phyloP scores from a whole-genome alignment of 1,140 invertebrate species.

The Drosophila carrolli region DNA sequence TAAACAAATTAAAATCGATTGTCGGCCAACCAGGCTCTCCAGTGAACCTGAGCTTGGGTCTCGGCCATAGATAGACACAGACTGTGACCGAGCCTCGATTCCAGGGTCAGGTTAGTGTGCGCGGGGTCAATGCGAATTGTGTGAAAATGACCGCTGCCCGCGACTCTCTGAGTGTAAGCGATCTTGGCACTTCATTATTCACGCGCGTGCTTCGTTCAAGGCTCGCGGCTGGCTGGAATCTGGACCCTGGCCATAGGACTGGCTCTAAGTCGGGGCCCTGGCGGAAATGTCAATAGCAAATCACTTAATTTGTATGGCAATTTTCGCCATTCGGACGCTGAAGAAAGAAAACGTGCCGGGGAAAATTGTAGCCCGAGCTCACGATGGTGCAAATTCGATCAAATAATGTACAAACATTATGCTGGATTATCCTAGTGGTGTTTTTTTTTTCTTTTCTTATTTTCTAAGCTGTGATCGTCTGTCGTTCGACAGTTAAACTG shows the following conservation, averaged over 20 bases:
- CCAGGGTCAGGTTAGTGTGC: conserved; percentile 72
- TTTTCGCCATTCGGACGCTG: conserved; percentile 59
- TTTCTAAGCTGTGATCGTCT: conserved; percentile 56
- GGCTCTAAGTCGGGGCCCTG: conserved; percentile 21
- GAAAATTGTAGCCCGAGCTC: conserved; percentile 58
- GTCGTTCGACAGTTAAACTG: conserved; percentile 39
- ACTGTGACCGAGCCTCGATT: conserved; percentile 6
- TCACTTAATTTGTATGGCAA: conserved; percentile 83
- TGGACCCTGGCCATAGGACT: conserved; percentile 28
- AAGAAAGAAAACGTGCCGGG: conserved; percentile 61
- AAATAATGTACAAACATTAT: conserved; percentile 78
- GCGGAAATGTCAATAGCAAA: conserved; percentile 84
- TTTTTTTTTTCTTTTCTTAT: conserved; percentile 25
- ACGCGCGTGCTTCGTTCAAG: conserved; percentile 79
- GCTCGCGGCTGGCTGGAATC: conserved; percentile 48
- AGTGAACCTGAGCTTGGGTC: conserved; percentile 57
- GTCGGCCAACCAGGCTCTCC: conserved; percentile 41
- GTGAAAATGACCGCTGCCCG: conserved; percentile 67
- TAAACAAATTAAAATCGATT: conserved; percentile 84
- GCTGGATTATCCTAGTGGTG: conserved; percentile 45
- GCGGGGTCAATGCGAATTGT: conserved; percentile 79
- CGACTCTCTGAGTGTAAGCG: conserved; percentile 63
- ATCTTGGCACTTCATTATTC: conserved; percentile 84
- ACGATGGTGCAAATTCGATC: conserved; percentile 74
- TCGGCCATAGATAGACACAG: neutral